Evolutionary conservation across 2,113 vertebrate species (phyloP).

Genomic region (Gobiocypris rarus): DNA sequence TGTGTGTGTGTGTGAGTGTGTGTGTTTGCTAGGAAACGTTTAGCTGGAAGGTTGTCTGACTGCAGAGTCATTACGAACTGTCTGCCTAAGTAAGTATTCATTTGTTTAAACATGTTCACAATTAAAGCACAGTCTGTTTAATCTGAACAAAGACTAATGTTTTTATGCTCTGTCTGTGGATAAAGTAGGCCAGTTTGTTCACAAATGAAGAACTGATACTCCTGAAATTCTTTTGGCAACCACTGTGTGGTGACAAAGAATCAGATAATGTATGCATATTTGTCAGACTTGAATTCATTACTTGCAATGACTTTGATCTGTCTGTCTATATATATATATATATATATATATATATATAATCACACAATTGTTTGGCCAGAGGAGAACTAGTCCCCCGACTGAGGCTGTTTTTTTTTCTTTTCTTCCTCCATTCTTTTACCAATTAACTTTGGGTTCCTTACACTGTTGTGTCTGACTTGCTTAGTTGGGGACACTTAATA

Average conservation of each 20-base stretch:
- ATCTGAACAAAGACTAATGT: not conserved
- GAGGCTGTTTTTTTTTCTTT: too few relatives aligned
- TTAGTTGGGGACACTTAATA: too few relatives aligned
- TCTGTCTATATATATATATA: too few relatives aligned
- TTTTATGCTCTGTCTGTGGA: not conserved
- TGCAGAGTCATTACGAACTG: not conserved
- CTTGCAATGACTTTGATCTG: not conserved
- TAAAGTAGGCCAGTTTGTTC: not conserved
- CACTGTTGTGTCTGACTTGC: too few relatives aligned
- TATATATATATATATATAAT: too few relatives aligned
- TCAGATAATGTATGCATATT: not conserved
- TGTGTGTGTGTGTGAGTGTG: not conserved
- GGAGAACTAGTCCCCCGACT: too few relatives aligned
- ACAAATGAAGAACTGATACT: not conserved
- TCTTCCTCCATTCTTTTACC: too few relatives aligned
- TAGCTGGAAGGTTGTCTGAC: slow-evolving; percentile 17
- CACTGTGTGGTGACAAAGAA: slow-evolving; percentile 49
- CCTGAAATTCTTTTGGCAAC: slow-evolving; percentile 6
- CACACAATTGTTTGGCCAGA: too few relatives aligned
- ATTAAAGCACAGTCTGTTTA: slow-evolving; percentile 9
- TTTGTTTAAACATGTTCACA: not conserved
- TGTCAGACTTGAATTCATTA: not conserved
- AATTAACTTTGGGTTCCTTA: too few relatives aligned
- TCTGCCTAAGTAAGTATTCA: not conserved
- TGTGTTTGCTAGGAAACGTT: slow-evolving; percentile 8